These are phyloP conservation scores for Philantomba maxwellii DNA, from an alignment of 2,113 vertebrate species.

Conservation along the genomic window DNA sequence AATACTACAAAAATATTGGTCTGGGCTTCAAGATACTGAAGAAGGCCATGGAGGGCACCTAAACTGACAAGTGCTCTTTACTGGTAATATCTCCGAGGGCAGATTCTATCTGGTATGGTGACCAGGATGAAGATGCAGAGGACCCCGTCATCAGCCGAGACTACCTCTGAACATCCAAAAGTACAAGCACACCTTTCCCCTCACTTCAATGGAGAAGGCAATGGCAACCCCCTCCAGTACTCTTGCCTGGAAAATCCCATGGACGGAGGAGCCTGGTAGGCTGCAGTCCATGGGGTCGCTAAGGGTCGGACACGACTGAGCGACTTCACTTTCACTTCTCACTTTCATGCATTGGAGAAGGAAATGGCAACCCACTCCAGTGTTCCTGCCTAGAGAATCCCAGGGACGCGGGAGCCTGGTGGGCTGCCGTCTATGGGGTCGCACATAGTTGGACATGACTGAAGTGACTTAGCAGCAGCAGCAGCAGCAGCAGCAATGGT, in stretches of 20 bases:
- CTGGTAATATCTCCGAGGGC: neutral
- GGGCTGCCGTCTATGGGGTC: neutral
- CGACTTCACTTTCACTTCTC: neutral
- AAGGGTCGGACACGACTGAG: no score
- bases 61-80: neutral
- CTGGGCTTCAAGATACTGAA: neutral
- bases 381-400: neutral
- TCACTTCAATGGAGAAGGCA: neutral
- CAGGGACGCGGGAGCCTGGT: neutral
- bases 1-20: neutral
- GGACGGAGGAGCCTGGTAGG: no score
- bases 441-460: accelerated
- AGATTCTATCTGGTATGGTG: neutral
- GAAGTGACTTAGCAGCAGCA: neutral
- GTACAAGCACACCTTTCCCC: neutral
- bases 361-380: neutral
- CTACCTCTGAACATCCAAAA: neutral
- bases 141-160: neutral
- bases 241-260: neutral
- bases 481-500: neutral
- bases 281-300: no score
- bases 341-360: neutral
- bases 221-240: neutral
- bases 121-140: neutral
- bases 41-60: neutral